Base-by-base conservation (phyloP, 2,888 invertebrate genomes). In the Cerastoderma edule region DNA sequence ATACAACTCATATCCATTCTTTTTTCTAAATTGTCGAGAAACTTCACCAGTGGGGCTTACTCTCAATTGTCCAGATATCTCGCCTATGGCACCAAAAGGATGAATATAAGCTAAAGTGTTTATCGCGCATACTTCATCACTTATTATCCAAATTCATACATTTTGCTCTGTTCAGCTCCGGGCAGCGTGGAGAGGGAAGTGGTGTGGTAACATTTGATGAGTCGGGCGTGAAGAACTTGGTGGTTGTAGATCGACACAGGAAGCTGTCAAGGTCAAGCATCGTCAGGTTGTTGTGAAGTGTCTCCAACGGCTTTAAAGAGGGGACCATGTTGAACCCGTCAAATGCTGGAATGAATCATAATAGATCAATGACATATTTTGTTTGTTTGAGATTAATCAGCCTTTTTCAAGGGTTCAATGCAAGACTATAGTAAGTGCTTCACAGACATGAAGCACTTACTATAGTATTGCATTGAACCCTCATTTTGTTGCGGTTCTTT, bases 271-370 rank as follows among this genome's bases (percentile, higher is more conserved):
- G 94, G 92, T 99, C 98, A 54, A 96, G 95, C 90, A 98, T 94
- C 65, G 98, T 98, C 85, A 99, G 94, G 63, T 98, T 97, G 94
- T 99, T 99, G 94, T 99, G 99, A 77, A 99, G 94, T 4, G 99
- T 99, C 94, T 99, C 99, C 92, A 99, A 94, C 1, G 99, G 98
- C 39, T 99, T 95, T 87, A 99, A 97, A 0, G 98, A 96, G 32
- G 99, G 99, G 83, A 98, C 98, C 83, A 88, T 87, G 73, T 83
- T 88, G 77, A 88, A 89, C 28, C 89, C 87, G 77, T 89, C 89
- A 75, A 89, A 86, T 19, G 88, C 89, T 89, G 74, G 0, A 80
- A 78, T 22, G 39, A 16, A 39, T 24, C 24, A 48, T 22, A 48
- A 13, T 13, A 44, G 10, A 44, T 44, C 48, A 48, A 22, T 48